Percentiles rank a stretch among this genome's conserved stretches.
These are phyloP conservation scores for Cyclina sinensis DNA, from an alignment of 1,140 invertebrate species.

Conservation along the genomic window DNA sequence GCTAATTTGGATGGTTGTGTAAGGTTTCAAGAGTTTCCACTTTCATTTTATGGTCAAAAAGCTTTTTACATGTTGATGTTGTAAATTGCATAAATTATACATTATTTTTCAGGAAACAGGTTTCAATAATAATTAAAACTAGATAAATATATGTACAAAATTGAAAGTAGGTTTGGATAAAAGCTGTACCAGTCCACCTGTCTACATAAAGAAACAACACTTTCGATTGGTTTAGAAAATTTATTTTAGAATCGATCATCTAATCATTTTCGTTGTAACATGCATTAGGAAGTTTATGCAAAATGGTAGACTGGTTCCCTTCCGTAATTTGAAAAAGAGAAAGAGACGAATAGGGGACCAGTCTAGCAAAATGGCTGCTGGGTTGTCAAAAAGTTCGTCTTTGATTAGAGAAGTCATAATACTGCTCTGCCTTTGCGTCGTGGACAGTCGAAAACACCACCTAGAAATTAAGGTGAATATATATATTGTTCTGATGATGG, in stretches of 20 bases:
- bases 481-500: not conserved
- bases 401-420: not conserved
- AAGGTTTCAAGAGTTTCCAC: no score
- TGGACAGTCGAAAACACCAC: conserved; percentile 21
- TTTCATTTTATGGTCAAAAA: no score
- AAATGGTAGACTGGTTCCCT: no score
- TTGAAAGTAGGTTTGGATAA: not conserved
- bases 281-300: not conserved
- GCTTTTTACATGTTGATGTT: no score
- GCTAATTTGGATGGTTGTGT: no score
- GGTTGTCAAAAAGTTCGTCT: not conserved
- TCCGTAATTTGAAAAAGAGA: no score
- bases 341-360: no score
- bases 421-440: not conserved
- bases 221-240: not conserved
- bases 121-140: no score
- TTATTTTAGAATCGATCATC: not conserved
- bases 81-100: no score
- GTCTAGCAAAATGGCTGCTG: conserved; percentile 38
- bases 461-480: conserved; percentile 18
- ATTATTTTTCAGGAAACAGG: no score
- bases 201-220: not conserved
- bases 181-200: not conserved
- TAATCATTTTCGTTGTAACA: conserved; percentile 3
- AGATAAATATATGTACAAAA: no score